Evolutionary conservation across 2,797 vertebrate genomes (phyloP), one percentile per base, ranked within the genome.

Genomic region (Coranthus polyacanthus): DNA sequence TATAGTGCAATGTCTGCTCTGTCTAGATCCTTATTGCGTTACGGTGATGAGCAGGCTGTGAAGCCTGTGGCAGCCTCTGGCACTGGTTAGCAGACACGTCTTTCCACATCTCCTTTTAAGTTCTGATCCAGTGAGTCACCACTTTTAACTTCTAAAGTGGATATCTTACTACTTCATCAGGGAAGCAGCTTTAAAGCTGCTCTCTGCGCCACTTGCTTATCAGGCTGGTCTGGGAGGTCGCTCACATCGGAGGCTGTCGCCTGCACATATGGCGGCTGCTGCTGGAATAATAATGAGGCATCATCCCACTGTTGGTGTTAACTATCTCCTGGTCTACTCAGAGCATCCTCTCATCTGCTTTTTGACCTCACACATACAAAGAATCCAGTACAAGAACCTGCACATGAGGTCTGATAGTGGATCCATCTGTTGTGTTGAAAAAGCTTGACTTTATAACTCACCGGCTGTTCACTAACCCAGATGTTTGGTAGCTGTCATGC

Each of bases 131-230:
- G 64, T 46, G 13, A 81, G 78, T 83, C 81, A 57, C 72, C 68
- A 68, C 83, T 87, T 86, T 79, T 68, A 80, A 89, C 86, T 77
- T 81, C 66, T 68, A 42, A 79, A 81, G 81, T 65, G 63, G 77
- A 79, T 85, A 86, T 89, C 81, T 78, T 52, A 37, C 41, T 68
- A 72, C 75, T 67, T 72, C 44, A 89, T 92, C 83, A 51, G 36
- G 49, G 62, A 69, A 45, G 62, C 32, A 8, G 47, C 77, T 84
- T 82, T 72, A 79, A 87, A 85, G 66, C 72, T 24, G 54, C 72
- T 78, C 68, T 45, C 41, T 44, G 47, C 12, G 2, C 68, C 1
- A 11, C 71, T 55, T 53, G 26, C 68, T 89, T 81, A 81, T 84
- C 79, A 45, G 69, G 67, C 51, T 15, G 17, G 73, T 78, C 65